A percentile compares a stretch with the other conserved stretches of the same genome.
These are phyloP conservation scores for Temnothorax curvispinosus DNA, from an alignment of 1,140 invertebrate genomes.

Conservation along the genomic window DNA sequence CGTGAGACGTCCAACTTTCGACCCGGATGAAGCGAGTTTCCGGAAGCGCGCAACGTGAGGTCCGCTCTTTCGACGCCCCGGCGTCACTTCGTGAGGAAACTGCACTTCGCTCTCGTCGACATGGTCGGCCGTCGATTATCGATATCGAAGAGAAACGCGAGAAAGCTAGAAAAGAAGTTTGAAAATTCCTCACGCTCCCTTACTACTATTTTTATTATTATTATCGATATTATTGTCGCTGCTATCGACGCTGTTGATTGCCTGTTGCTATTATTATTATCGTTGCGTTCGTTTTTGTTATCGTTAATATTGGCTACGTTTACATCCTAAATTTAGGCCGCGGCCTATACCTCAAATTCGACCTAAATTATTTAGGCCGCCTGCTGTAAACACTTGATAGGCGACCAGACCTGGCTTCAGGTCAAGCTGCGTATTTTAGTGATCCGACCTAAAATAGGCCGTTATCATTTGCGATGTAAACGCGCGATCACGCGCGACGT, in stretches of 20 bases:
- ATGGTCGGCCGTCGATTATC: constrained; percentile 25
- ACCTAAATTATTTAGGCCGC: too few species aligned
- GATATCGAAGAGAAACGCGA: constrained; percentile 27
- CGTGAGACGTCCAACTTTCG: constrained; percentile 57
- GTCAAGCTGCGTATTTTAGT: too few species aligned
- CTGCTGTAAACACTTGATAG: too few species aligned
- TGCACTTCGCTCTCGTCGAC: constrained; percentile 49
- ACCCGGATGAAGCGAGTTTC: constrained; percentile 57
- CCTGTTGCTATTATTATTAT: not conserved
- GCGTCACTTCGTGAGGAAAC: not conserved
- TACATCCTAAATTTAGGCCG: too few species aligned
- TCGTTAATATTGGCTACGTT: too few species aligned
- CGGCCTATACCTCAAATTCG: too few species aligned
- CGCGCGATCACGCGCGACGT: too few species aligned
- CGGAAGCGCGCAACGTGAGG: constrained; percentile 42
- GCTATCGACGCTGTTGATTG: too few species aligned
- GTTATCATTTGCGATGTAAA: too few species aligned
- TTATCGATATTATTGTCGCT: not conserved
- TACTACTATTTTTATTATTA: not conserved
- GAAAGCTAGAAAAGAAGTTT: not conserved
- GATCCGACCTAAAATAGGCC: too few species aligned
- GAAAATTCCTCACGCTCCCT: not conserved
- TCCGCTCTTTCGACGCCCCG: constrained; percentile 22
- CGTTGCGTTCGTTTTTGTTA: constrained; percentile 1
- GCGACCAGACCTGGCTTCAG: too few species aligned